These are phyloP conservation scores for Trichonephila clavipes DNA, from an alignment of 1,140 invertebrate genomes.

Conservation along the genomic window DNA sequence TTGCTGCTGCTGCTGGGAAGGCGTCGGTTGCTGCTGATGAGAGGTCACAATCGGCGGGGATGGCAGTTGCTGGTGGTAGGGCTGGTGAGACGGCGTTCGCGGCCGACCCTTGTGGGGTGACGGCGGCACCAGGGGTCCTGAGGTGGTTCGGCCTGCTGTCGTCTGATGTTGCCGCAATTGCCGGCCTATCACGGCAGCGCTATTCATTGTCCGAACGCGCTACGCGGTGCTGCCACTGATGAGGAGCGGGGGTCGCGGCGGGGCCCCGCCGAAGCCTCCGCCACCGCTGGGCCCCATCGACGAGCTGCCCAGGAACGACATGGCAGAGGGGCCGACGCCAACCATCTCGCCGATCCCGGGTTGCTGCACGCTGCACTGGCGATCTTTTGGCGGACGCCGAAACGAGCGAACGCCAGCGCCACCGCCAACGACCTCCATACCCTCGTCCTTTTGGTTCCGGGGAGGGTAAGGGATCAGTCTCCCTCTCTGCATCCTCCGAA, in stretches of 20 bases:
- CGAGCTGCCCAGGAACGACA: conserved; percentile 53
- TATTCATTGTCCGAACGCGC: conserved; percentile 77
- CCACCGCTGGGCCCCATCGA: conserved; percentile 70
- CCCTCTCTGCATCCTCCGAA: not conserved
- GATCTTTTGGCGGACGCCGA: not conserved
- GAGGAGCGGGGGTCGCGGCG: conserved; percentile 68
- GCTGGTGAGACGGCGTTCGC: conserved; percentile 77
- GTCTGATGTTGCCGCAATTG: conserved; percentile 79
- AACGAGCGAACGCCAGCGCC: not conserved
- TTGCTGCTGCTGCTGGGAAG: conserved; percentile 9
- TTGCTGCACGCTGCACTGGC: not conserved
- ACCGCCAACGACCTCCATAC: conserved; percentile 48
- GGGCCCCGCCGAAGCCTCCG: conserved; percentile 68
- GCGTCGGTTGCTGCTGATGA: conserved; percentile 41
- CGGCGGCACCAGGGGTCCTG: conserved; percentile 77
- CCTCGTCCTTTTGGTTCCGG: conserved; percentile 34
- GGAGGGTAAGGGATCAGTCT: conserved; percentile 1
- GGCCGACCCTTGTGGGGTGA: conserved; percentile 77
- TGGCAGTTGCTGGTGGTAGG: conserved; percentile 65
- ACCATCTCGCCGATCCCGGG: conserved; percentile 52
- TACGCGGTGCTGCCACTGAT: conserved; percentile 56
- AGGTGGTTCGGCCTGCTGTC: conserved; percentile 48
- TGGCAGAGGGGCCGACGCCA: conserved; percentile 69
- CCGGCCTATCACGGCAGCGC: conserved; percentile 79
- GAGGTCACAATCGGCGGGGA: conserved; percentile 68